Percentiles rank a stretch among this genome's conserved stretches.
These are phyloP conservation scores for Bellardia bayeri DNA, from an alignment of 2,888 invertebrate genomes.

Conservation along the genomic window DNA sequence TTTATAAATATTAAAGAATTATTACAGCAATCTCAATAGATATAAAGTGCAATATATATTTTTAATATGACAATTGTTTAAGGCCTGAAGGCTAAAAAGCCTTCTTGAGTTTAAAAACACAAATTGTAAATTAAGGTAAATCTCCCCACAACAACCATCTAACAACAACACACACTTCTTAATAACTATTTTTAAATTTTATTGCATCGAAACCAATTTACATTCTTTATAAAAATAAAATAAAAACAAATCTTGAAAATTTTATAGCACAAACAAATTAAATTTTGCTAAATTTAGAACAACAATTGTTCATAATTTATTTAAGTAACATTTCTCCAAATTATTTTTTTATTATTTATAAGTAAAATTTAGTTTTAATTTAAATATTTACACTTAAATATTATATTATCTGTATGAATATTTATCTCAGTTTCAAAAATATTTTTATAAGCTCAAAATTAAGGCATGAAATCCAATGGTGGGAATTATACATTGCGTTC, in stretches of 20 bases:
- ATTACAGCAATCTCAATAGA: slow-evolving; percentile 45
- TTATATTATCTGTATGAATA: too few species aligned
- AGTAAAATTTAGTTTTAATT: too few species aligned
- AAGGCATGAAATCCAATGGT: too few species aligned
- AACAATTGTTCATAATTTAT: not conserved
- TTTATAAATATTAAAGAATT: not conserved
- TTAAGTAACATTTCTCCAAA: too few species aligned
- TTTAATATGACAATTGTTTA: slow-evolving; percentile 21
- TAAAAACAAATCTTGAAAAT: not conserved
- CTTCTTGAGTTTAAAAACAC: not conserved
- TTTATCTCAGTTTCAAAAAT: too few species aligned
- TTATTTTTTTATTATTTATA: too few species aligned
- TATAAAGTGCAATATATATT: slow-evolving; percentile 57
- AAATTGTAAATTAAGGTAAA: slow-evolving; percentile 4
- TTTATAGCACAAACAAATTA: slow-evolving; percentile 30
- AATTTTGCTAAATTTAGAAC: not conserved
- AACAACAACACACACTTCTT: not conserved
- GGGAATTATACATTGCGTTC: too few species aligned
- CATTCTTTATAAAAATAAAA: not conserved
- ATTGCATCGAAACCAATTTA: slow-evolving; percentile 5
- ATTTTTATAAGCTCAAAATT: too few species aligned
- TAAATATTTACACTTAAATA: too few species aligned
- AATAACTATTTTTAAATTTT: not conserved
- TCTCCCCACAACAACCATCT: not conserved
- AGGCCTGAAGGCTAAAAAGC: not conserved